phyloP scores from a whole-genome alignment of 2,797 vertebrate species.

The Rhinogobio ventralis region DNA sequence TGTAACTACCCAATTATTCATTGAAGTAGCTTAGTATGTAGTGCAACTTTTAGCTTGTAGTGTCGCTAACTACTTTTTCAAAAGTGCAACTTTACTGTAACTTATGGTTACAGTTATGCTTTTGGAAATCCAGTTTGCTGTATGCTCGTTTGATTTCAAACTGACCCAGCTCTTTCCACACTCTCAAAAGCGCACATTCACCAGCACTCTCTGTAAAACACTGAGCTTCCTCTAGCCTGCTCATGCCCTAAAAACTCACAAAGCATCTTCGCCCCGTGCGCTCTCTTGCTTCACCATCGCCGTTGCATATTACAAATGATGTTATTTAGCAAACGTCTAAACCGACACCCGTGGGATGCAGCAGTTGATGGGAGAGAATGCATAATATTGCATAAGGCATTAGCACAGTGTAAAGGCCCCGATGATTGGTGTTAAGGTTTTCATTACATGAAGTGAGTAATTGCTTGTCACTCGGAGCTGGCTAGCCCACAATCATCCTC shows the following conservation, averaged over 20 bases:
- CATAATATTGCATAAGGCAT: constrained; percentile 82
- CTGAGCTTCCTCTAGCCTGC: constrained; percentile 9
- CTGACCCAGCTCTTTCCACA: background rate
- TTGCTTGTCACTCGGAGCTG: constrained; percentile 82
- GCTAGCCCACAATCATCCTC: constrained; percentile 83
- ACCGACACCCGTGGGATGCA: constrained; percentile 76
- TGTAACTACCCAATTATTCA: background rate
- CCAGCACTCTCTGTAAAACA: background rate
- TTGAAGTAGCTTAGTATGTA: background rate
- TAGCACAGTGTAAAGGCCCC: constrained; percentile 78
- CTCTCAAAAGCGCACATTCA: constrained; percentile 18
- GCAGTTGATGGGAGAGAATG: constrained; percentile 74
- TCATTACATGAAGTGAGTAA: constrained; percentile 86
- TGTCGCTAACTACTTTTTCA: background rate
- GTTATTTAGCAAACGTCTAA: constrained; percentile 85
- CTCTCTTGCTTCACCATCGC: constrained; percentile 72
- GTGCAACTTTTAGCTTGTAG: background rate
- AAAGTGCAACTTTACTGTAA: background rate
- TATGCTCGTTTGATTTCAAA: background rate
- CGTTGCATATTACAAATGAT: constrained; percentile 83
- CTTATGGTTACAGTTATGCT: background rate
- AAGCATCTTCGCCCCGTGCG: constrained; percentile 48
- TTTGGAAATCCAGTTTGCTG: background rate
- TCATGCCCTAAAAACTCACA: constrained; percentile 26
- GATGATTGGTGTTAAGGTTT: constrained; percentile 84